Evolutionary conservation across 2,888 invertebrate genomes (phyloP).

Genomic region (Mactromeris polynyma): DNA sequence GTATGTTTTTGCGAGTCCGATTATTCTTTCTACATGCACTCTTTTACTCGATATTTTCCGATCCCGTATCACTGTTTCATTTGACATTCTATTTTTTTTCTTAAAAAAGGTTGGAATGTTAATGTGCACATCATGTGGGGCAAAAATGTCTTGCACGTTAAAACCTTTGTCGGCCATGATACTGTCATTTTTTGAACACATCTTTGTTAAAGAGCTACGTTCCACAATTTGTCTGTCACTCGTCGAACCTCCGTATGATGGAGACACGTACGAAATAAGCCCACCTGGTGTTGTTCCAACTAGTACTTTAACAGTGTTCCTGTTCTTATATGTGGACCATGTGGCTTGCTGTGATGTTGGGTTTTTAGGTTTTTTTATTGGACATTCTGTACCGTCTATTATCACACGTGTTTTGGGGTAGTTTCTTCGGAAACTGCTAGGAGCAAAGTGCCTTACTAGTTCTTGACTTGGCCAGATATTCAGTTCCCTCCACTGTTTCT

Average conservation of each 20-base stretch:
- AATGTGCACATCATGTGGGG: too few species aligned
- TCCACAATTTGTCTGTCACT: slow-evolving; percentile 72
- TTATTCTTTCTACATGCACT: too few species aligned
- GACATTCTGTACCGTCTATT: slow-evolving; percentile 75
- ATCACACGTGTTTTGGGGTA: slow-evolving; percentile 72
- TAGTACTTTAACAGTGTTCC: slow-evolving; percentile 74
- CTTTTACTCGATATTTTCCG: too few species aligned
- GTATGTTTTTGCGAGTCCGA: too few species aligned
- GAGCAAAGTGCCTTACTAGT: slow-evolving; percentile 62
- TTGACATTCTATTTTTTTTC: too few species aligned
- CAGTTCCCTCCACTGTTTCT: slow-evolving; percentile 57
- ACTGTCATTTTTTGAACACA: slow-evolving; percentile 68
- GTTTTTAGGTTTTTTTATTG: too few species aligned
- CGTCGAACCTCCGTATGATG: slow-evolving; percentile 73
- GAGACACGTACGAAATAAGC: slow-evolving; percentile 67
- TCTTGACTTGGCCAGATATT: slow-evolving; percentile 44
- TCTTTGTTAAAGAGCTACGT: slow-evolving; percentile 38
- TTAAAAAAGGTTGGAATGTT: too few species aligned
- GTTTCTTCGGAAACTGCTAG: slow-evolving; percentile 64
- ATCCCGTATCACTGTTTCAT: too few species aligned
- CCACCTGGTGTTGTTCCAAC: slow-evolving; percentile 73
- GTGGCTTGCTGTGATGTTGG: slow-evolving; percentile 71
- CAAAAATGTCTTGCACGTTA: too few species aligned
- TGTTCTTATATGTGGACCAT: slow-evolving; percentile 72
- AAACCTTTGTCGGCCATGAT: slow-evolving; percentile 69